Conservation (phyloP, 2,797 vertebrate species). For the Muscicapa comitata region DNA sequence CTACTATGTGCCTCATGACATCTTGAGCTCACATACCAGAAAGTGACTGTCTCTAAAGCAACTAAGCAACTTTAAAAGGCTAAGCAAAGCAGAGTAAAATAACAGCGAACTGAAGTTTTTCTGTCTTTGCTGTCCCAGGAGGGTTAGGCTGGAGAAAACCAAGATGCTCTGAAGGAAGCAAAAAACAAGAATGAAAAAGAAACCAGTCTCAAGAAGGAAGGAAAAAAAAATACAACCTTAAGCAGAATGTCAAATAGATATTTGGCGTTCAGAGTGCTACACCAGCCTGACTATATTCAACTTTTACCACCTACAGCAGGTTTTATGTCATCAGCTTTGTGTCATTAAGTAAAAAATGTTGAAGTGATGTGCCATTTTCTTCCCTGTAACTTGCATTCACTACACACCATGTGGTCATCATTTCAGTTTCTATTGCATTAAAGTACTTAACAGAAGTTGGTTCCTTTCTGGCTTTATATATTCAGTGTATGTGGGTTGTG, state of each 20-base stretch:
- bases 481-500: not conserved
- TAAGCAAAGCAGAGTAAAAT: slow-evolving; percentile 10
- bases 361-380: not conserved
- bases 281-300: not conserved
- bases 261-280: not conserved
- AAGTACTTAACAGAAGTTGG: not conserved
- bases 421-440: not conserved
- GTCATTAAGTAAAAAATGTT: slow-evolving; percentile 40
- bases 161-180: not conserved
- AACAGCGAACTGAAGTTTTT: not conserved
- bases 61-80: not conserved
- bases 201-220: slow-evolving; percentile 11
- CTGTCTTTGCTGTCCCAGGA: slow-evolving; percentile 17
- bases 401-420: not conserved
- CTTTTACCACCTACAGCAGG: not conserved
- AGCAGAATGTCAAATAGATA: not conserved
- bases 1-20: not conserved
- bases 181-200: slow-evolving; percentile 27
- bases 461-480: not conserved
- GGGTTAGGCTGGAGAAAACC: not conserved
- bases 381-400: not conserved
- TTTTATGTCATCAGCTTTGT: slow-evolving; percentile 22
- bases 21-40: not conserved
- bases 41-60: not conserved
- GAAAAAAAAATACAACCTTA: not conserved